Percentiles rank a stretch among this genome's conserved stretches.
Conservation (phyloP, 2,888 invertebrate species). For the Busseola fusca region DNA sequence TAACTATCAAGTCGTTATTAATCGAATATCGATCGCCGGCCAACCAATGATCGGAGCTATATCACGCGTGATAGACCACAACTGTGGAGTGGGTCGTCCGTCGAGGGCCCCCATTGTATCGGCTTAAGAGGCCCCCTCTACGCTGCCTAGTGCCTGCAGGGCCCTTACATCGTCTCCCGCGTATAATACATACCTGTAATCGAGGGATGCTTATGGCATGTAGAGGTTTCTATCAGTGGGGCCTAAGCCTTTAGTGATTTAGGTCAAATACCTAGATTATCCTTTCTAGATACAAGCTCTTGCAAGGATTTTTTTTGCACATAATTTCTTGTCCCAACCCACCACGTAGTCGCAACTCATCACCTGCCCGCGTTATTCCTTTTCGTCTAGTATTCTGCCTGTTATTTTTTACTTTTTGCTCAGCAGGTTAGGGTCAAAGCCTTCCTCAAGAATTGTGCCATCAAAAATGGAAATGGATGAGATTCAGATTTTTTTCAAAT, state of each 20-base stretch:
- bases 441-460: no score
- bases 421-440: no score
- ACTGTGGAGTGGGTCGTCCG: constrained; percentile 50
- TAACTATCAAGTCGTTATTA: constrained; percentile 46
- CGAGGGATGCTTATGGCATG: constrained; percentile 36
- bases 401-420: no score
- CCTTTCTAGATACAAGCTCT: not conserved
- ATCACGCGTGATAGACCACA: constrained; percentile 56
- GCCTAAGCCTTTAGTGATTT: not conserved
- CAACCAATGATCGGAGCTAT: constrained; percentile 43
- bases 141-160: constrained; percentile 50
- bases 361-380: no score
- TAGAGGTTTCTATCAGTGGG: constrained; percentile 1
- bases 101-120: constrained; percentile 55
- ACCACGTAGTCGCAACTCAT: no score
- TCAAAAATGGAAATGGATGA: no score
- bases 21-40: constrained; percentile 51
- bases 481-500: no score
- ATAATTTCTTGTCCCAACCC: no score
- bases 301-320: no score
- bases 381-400: no score
- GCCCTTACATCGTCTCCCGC: constrained; percentile 32
- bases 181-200: constrained; percentile 43
- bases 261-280: not conserved
- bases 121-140: constrained; percentile 40